Base-by-base conservation (phyloP, 2,888 invertebrate species). In the Pollenia labialis region DNA sequence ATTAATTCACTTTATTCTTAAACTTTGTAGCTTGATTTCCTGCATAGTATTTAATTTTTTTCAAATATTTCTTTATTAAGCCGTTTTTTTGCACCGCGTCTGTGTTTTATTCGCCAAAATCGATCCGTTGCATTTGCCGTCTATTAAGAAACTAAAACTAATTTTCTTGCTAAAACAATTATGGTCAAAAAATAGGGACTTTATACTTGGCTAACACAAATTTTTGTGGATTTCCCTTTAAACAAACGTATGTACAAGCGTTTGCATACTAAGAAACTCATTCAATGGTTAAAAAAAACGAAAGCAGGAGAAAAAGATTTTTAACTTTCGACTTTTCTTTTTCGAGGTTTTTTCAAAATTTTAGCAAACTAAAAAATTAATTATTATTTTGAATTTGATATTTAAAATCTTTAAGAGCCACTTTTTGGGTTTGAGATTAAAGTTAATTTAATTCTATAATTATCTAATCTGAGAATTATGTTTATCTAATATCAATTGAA, bases 71-170 rank as follows among this genome's bases (percentile, higher is more conserved):
- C 58, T 11, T 46, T 72, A 23, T 54, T 50, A 16, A n/a, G 0
- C 48, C 44, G 12, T 40, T 75, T 58, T 23, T 56, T 64, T 60
- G 14, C 46, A 68, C 14, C 16, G 48, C 71, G 46, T 83, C 54
- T 58, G 42, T 23, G 2, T 50, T 48, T 68, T 42, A 89, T 89
- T 85, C 52, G 7, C 46, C 52, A 75, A 83, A 90, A 91, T 92
- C 92, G 92, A 92, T 91, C 91, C 92, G 92, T 89, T 92, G 90
- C 91, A 91, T 88, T 91, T 87, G 91, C 90, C 90, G 92, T 92
- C 89, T 90, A 89, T 89, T 88, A 89, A 89, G 90, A 92, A 92
- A 92, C 92, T 92, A 88, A 90, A 90, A 74, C 56, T 62, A 62
- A 56, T 56, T 87, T 87, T 81, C 87, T 77, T 58, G 54, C 72